Base-by-base conservation (phyloP, 2,113 vertebrate species). In the Vireo altiloquus region DNA sequence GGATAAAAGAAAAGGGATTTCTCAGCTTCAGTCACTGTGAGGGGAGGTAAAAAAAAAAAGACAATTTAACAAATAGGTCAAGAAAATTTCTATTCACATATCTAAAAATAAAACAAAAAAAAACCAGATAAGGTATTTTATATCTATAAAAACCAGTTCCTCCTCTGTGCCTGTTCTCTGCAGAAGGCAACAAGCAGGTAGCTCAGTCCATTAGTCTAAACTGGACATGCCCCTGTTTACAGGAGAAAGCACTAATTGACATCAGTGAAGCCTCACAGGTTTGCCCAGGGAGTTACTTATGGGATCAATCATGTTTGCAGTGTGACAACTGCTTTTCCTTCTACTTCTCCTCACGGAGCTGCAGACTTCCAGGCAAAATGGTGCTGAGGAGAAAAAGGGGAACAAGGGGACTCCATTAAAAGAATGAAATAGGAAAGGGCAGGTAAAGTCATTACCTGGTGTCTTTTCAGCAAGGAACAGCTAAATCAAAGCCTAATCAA, bases 401-500 rank as follows among this genome's bases (percentile, higher is more conserved):
- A 78, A 82, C 5, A 10, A 80, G 50, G 66, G 42, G 57, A 81
- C 95, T 82, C 91, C 79, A 96, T 89, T 91, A 92, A 93, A 47
- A 23, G 60, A 90, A 91, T 88, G 83, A 71, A 95, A 77, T 5
- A 37, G 31, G 11, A 96, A 94, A 87, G 95, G 89, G 82, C 89
- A 94, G 82, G 82, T 89, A 54, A 64, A 95, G 82, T 64, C 79
- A 95, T 93, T 94, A 94, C 65, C 83, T 75, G 59, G 68, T 40
- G 63, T 39, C 89, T 95, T 94, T 98, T 88, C 77, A 93, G 80
- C 90, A 83, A 95, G 87, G 89, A 96, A 92, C 44, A 6, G 76
- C 83, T 89, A 68, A 98, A 97, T 97, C 90, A 97, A 98, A 97
- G 70, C 44, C 66, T 92, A 85, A 96, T 97, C 75, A 37, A 98